Evolutionary conservation across 2,113 vertebrate genomes (phyloP), one percentile per base, ranked within the genome.

Genomic region (Thoracochromis brauschi): DNA sequence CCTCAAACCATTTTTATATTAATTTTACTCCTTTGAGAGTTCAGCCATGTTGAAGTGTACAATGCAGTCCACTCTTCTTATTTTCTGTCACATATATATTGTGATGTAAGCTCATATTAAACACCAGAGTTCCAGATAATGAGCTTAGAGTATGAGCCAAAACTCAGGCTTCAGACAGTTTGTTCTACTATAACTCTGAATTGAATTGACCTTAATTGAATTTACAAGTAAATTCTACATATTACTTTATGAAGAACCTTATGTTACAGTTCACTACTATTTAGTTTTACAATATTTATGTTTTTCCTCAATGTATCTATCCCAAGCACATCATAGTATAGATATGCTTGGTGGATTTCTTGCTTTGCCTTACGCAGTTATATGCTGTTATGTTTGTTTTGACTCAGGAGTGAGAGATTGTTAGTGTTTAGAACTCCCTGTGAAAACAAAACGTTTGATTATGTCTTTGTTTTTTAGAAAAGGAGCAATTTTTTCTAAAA

Each of bases 31-130:
- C 2, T 78, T 49, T 78, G 1, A 31, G 45, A 78, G 26, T 33
- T 51, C 26, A 49, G 10, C 17, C 73, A 17, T 29, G 21, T 47
- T 47, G 14, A 14, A 73, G 21, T 73, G 8, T 45, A 29, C 21
- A 0, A 2, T 65, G 33, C 0, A 65, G 33, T 45, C 38, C 1
- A 40, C 38, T 4, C 2, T 73, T 26, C 38, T 42, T 73, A 73
- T 73, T 45, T 73, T 45, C 68, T 45, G 68, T 26, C 68, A 73
- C 38, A 45, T 73, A 73, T 42, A 7, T 73, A 1, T 26, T 45
- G 68, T 17, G 40, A 45, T 10, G 8, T 24, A 45, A 10, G 38
- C 2, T 26, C 13, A 73, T 45, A 73, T 73, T 42, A 71, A 24
- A 73, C 38, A 4, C 33, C 65, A 73, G 1, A 73, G 65, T 42